phyloP scores from a whole-genome alignment of 2,888 invertebrate genomes.

The Drosophila anomelani region DNA sequence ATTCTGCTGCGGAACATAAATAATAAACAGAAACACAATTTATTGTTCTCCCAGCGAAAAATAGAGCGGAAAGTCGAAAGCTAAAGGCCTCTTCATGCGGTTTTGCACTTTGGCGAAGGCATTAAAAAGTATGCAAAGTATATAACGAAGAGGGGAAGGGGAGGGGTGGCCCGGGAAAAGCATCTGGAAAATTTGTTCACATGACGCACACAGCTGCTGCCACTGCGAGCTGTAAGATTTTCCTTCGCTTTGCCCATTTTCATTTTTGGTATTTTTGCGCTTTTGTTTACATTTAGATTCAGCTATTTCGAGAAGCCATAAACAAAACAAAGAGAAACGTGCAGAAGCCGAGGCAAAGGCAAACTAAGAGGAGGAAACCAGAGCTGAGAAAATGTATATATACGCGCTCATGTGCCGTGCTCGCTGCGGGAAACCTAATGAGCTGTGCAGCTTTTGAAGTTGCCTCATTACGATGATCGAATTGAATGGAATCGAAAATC shows the following conservation, averaged over 20 bases:
- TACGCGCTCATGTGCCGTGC: slow-evolving; percentile 1
- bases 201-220: slow-evolving; percentile 73
- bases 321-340: slow-evolving; percentile 66
- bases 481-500: slow-evolving; percentile 61
- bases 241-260: slow-evolving; percentile 25
- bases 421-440: slow-evolving; percentile 53
- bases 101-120: slow-evolving; percentile 68
- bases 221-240: slow-evolving; percentile 55
- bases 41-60: slow-evolving; percentile 46
- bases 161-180: slow-evolving; percentile 28
- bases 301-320: slow-evolving; percentile 78
- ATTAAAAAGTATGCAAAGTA: slow-evolving; percentile 71
- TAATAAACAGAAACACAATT: slow-evolving; percentile 57
- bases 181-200: slow-evolving; percentile 75
- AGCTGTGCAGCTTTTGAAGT: slow-evolving; percentile 71
- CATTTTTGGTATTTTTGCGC: slow-evolving; percentile 56
- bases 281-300: slow-evolving; percentile 76
- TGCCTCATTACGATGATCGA: slow-evolving; percentile 58
- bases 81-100: slow-evolving; percentile 66
- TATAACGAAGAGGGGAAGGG: slow-evolving; percentile 1
- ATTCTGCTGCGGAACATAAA: slow-evolving; percentile 68
- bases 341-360: slow-evolving; percentile 35
- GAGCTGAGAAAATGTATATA: slow-evolving; percentile 10
- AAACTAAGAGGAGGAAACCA: slow-evolving; percentile 14
- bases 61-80: slow-evolving; percentile 28